Percentiles rank a stretch among this genome's conserved stretches.
Conservation (phyloP, 1,140 invertebrate species). For the Drosophila sp. region DNA sequence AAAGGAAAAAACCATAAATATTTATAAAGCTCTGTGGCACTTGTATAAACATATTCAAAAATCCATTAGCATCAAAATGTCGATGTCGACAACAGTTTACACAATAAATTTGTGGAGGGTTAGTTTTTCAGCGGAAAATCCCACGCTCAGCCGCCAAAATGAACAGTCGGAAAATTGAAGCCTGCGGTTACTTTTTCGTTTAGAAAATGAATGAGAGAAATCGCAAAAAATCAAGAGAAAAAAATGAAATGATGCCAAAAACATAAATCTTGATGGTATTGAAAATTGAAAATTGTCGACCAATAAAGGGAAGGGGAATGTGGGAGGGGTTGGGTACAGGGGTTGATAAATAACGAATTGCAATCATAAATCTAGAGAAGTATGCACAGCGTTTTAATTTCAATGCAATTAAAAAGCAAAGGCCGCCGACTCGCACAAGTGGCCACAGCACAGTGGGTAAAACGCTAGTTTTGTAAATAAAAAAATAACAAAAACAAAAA, state of each 20-base stretch:
- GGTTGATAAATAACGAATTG: slow-evolving; percentile 73
- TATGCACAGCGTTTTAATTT: slow-evolving; percentile 69
- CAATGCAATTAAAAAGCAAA: slow-evolving; percentile 68
- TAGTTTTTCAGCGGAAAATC: slow-evolving; percentile 43
- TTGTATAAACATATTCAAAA: slow-evolving; percentile 63
- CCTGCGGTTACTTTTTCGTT: slow-evolving; percentile 24
- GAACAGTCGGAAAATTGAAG: slow-evolving; percentile 23
- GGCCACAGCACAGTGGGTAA: neutral
- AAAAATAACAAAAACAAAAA: too few relatives aligned
- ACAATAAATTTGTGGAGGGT: slow-evolving; percentile 61
- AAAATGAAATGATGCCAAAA: slow-evolving; percentile 5
- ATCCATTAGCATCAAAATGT: slow-evolving; percentile 51
- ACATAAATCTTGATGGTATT: slow-evolving; percentile 65
- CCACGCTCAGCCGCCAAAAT: slow-evolving; percentile 13
- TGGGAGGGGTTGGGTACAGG: neutral
- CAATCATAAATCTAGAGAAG: slow-evolving; percentile 71
- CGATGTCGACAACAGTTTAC: slow-evolving; percentile 69
- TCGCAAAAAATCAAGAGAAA: neutral
- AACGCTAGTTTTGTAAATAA: too few relatives aligned
- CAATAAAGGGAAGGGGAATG: neutral
- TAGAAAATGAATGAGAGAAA: neutral
- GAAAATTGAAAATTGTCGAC: slow-evolving; percentile 64
- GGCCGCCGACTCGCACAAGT: slow-evolving; percentile 18
- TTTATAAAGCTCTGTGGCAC: slow-evolving; percentile 61
- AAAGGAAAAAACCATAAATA: slow-evolving; percentile 67